Conservation (phyloP, 2,888 invertebrate genomes). For the Lasius fuliginosus region DNA sequence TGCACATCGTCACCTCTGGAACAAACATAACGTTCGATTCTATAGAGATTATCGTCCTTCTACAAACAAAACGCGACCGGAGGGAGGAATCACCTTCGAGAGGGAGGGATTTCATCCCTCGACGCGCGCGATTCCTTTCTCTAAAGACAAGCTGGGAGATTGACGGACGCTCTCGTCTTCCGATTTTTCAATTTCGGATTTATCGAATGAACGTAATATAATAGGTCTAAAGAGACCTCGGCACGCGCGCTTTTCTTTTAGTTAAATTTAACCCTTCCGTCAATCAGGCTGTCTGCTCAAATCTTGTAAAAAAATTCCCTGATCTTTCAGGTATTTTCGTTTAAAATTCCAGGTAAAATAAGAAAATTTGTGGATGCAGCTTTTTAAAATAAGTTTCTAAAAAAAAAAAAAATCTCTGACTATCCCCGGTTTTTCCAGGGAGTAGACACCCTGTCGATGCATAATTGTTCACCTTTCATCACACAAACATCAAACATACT, state of each 20-base stretch:
- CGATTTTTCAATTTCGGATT: neutral
- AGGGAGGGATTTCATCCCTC: neutral
- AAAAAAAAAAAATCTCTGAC: too few species aligned
- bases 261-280: too few species aligned
- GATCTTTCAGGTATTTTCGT: too few species aligned
- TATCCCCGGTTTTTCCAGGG: too few species aligned
- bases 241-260: neutral
- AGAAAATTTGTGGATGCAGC: too few species aligned
- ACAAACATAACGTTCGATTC: slow-evolving; percentile 85
- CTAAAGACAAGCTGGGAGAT: neutral
- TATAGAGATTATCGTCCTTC: slow-evolving; percentile 78
- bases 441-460: too few species aligned
- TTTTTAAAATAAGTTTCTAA: too few species aligned
- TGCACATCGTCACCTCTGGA: slow-evolving; percentile 95
- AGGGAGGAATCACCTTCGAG: neutral
- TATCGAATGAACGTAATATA: neutral
- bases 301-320: too few species aligned
- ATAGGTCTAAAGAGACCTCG: neutral
- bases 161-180: neutral
- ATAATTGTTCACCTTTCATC: too few species aligned
- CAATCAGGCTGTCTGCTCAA: too few species aligned
- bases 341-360: too few species aligned
- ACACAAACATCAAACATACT: too few species aligned
- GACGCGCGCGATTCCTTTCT: neutral
- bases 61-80: slow-evolving; percentile 12